Percentiles rank a stretch among this genome's conserved stretches.
These are phyloP conservation scores for Andrena cerasifolii DNA, from an alignment of 1,140 invertebrate genomes.

Conservation along the genomic window DNA sequence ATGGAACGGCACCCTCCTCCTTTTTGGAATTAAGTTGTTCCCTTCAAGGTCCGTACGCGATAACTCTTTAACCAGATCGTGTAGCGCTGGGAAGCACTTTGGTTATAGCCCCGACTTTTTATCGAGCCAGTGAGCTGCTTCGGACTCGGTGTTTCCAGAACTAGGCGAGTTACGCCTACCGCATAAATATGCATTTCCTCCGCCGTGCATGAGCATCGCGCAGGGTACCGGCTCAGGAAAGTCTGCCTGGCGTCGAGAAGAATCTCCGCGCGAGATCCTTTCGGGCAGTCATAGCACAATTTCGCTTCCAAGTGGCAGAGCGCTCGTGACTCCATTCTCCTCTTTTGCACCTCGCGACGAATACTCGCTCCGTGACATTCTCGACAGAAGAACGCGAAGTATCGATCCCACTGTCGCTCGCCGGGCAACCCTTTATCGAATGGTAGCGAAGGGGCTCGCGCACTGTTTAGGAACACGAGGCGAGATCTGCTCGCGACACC, in stretches of 20 bases:
- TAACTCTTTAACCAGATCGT: not conserved
- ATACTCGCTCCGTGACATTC: no score
- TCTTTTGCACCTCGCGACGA: no score
- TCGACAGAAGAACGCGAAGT: no score
- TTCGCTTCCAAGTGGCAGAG: no score
- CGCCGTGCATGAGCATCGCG: not conserved
- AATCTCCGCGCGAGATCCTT: no score
- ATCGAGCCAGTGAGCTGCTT: conserved; percentile 8
- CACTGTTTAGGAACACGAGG: not conserved
- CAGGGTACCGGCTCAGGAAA: not conserved
- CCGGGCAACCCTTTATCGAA: no score
- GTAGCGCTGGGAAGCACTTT: not conserved
- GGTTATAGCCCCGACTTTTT: conserved; percentile 20
- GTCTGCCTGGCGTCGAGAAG: not conserved
- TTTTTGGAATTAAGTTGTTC: not conserved
- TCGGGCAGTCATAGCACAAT: no score
- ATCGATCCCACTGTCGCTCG: no score
- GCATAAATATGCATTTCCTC: conserved; percentile 29
- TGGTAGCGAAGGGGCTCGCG: not conserved
- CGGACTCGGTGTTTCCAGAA: not conserved
- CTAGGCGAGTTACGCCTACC: conserved; percentile 25
- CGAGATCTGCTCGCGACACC: conserved; percentile 10
- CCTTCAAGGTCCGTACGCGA: not conserved
- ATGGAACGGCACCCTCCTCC: not conserved
- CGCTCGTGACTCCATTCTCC: no score